A percentile compares a stretch with the other conserved stretches of the same genome.
These are phyloP conservation scores for Semaprochilodus insignis DNA, from an alignment of 2,797 vertebrate genomes.

Conservation along the genomic window DNA sequence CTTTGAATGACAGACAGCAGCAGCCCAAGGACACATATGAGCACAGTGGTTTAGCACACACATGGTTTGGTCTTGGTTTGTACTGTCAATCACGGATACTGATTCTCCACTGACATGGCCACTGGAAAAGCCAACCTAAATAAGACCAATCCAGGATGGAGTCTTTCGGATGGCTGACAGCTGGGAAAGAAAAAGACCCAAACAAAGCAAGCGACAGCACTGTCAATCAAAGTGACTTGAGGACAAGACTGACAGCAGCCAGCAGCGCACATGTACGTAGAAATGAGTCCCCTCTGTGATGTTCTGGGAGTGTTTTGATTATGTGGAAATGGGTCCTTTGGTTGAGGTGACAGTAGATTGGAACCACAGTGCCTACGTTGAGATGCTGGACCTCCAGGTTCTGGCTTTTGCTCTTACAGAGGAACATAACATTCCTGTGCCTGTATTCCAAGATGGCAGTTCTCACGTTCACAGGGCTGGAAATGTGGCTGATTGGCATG, in stretches of 20 bases:
- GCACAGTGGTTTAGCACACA: constrained; percentile 33
- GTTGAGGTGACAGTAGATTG: no score
- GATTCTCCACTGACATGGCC: constrained; percentile 3
- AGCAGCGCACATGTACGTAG: neutral
- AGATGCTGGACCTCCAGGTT: no score
- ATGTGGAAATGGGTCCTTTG: no score
- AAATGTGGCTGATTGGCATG: no score
- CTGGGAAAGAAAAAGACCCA: constrained; percentile 27
- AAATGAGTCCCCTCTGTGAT: no score
- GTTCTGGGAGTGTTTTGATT: no score
- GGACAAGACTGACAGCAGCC: constrained; percentile 2
- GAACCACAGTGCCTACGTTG: no score
- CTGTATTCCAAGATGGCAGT: no score
- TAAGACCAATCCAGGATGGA: constrained; percentile 64
- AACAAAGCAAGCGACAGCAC: constrained; percentile 37
- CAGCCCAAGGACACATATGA: constrained; percentile 31
- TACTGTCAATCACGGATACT: constrained; percentile 3
- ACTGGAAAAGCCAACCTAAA: constrained; percentile 63
- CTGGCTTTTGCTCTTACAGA: no score
- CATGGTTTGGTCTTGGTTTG: constrained; percentile 53
- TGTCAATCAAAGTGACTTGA: constrained; percentile 46
- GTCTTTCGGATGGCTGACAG: constrained; percentile 59
- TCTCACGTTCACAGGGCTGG: no score
- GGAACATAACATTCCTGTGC: no score
- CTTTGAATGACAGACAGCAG: constrained; percentile 47